phyloP scores from a whole-genome alignment of 2,888 invertebrate genomes.

The Amphimallon solstitiale region DNA sequence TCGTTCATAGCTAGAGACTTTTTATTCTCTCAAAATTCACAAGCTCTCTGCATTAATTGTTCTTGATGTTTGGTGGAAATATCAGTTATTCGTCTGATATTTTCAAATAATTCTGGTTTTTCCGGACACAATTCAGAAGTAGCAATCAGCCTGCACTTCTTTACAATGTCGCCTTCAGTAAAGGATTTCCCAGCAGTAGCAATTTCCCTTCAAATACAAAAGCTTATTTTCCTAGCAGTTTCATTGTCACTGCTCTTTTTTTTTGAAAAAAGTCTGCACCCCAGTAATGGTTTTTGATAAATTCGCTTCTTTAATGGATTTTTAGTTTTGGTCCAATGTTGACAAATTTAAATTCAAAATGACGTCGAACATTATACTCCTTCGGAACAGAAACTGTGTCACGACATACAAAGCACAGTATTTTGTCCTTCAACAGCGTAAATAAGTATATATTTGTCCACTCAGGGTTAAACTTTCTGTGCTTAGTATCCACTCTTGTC shows the following conservation, averaged over 20 bases:
- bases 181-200: conserved; percentile 3
- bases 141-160: conserved; percentile 7
- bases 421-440: neutral
- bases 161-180: neutral
- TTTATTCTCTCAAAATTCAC: conserved; percentile 21
- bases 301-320: neutral
- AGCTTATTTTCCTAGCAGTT: neutral
- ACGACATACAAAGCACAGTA: neutral
- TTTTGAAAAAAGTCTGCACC: neutral
- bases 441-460: too few species aligned
- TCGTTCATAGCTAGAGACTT: conserved; percentile 10
- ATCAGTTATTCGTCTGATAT: conserved; percentile 27
- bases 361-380: neutral
- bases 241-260: conserved; percentile 6
- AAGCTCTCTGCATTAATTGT: conserved; percentile 22
- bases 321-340: neutral
- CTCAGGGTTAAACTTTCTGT: neutral
- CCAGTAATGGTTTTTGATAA: neutral
- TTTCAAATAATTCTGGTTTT: neutral
- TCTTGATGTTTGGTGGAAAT: conserved; percentile 17
- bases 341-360: conserved; percentile 10
- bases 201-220: neutral
- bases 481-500: neutral
- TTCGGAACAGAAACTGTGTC: conserved; percentile 7
- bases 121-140: neutral